Conservation (phyloP, 2,888 invertebrate genomes). For the Amaurobius ferox region DNA sequence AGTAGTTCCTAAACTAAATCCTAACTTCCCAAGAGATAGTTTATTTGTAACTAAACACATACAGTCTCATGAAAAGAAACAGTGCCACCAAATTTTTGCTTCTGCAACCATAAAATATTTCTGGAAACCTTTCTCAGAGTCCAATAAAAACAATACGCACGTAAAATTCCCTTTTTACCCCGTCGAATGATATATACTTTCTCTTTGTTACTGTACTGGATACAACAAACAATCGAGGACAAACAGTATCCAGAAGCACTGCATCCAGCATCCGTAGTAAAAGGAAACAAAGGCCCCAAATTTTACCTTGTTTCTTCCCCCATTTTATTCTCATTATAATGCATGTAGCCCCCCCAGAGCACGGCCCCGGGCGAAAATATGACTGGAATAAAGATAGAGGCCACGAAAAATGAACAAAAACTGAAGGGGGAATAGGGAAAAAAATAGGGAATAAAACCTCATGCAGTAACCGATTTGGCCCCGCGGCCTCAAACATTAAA, state of each 20-base stretch:
- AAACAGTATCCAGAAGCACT: background rate
- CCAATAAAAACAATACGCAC: background rate
- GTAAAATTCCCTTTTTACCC: background rate
- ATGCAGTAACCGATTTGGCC: conserved; percentile 59
- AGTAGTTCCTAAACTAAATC: too few species aligned
- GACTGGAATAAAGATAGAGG: conserved; percentile 19
- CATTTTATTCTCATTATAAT: conserved; percentile 25
- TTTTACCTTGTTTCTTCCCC: conserved; percentile 8
- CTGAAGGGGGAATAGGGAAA: background rate
- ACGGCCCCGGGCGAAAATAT: conserved; percentile 17
- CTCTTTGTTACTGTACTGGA: background rate
- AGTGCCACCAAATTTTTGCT: too few species aligned
- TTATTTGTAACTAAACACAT: too few species aligned
- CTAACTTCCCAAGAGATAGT: too few species aligned
- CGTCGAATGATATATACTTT: background rate
- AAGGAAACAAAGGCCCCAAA: background rate
- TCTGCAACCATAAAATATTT: too few species aligned
- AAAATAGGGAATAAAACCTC: conserved; percentile 26
- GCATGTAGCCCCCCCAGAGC: conserved; percentile 9
- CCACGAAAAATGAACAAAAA: conserved; percentile 20
- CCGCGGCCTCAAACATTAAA: conserved; percentile 39
- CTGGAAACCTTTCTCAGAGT: background rate
- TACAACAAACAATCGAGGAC: background rate
- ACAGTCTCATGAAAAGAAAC: too few species aligned
- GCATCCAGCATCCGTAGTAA: background rate